phyloP scores from a whole-genome alignment of 2,113 vertebrate genomes.

The Misgurnus anguillicaudatus region DNA sequence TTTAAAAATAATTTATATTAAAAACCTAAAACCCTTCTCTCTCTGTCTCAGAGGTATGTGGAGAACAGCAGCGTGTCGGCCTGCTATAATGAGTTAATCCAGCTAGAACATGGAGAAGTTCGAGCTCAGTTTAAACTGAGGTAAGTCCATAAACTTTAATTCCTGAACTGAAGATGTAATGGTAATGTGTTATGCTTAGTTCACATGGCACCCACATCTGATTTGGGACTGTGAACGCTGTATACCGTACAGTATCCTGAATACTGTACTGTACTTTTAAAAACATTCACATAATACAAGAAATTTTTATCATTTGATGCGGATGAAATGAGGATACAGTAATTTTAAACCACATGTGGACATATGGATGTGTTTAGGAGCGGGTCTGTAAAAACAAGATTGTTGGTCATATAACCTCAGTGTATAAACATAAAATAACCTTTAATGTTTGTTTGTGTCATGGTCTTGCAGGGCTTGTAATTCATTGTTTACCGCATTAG shows the following conservation, averaged over 20 bases:
- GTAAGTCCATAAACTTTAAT: conserved; percentile 66
- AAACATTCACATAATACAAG: no score
- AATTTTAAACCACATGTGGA: no score
- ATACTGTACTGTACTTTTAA: no score
- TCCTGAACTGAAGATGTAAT: neutral
- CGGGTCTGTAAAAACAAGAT: no score
- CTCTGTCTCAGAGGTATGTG: conserved; percentile 85
- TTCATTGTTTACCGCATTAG: conserved; percentile 89
- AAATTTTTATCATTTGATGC: no score
- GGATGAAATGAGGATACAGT: no score
- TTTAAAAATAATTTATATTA: no score
- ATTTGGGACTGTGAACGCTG: no score
- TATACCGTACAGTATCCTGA: no score
- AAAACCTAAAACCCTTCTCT: neutral
- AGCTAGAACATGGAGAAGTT: conserved; percentile 91
- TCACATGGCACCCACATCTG: no score
- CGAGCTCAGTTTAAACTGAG: conserved; percentile 93
- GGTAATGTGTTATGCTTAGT: neutral
- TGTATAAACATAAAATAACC: neutral
- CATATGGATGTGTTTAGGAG: no score
- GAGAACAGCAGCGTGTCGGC: conserved; percentile 87
- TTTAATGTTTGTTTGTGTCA: conserved; percentile 17
- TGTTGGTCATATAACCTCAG: no score
- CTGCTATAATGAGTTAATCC: conserved; percentile 94
- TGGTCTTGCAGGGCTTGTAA: conserved; percentile 84